These are phyloP conservation scores for Spodoptera litura DNA, from an alignment of 1,140 invertebrate genomes.

Conservation along the genomic window DNA sequence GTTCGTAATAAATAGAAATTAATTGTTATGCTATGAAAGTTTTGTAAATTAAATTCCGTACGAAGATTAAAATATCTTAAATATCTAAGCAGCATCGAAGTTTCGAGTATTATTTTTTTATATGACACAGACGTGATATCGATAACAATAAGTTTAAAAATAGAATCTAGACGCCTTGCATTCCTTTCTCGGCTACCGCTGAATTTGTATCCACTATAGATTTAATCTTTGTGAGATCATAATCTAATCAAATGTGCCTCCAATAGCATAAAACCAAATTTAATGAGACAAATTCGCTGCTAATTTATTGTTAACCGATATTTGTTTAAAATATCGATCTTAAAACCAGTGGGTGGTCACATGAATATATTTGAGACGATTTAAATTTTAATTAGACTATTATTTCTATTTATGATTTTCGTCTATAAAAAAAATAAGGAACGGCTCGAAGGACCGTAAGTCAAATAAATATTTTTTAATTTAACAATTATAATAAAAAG, in stretches of 20 bases:
- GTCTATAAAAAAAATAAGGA: slow-evolving; percentile 1
- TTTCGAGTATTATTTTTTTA: no score
- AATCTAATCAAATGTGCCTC: background rate
- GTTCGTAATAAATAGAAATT: background rate
- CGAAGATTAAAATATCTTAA: no score
- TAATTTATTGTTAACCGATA: slow-evolving; percentile 25
- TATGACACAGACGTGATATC: no score
- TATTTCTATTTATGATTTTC: slow-evolving; percentile 17
- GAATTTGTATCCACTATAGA: no score
- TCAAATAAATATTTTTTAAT: background rate
- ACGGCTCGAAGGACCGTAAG: background rate
- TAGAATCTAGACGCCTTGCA: no score
- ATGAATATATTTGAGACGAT: slow-evolving; percentile 36
- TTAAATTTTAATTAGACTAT: slow-evolving; percentile 36
- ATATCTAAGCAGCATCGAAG: no score
- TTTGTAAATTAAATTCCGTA: no score
- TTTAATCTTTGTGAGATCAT: no score
- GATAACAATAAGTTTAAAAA: no score
- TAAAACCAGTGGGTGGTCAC: slow-evolving; percentile 41
- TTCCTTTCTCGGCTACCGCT: no score
- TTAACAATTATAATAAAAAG: no score
- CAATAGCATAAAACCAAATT: slow-evolving; percentile 1
- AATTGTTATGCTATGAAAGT: no score
- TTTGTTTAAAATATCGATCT: slow-evolving; percentile 18
- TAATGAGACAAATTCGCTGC: slow-evolving; percentile 33